phyloP scores from a whole-genome alignment of 2,797 vertebrate species.

The Rhinoraja longicauda region DNA sequence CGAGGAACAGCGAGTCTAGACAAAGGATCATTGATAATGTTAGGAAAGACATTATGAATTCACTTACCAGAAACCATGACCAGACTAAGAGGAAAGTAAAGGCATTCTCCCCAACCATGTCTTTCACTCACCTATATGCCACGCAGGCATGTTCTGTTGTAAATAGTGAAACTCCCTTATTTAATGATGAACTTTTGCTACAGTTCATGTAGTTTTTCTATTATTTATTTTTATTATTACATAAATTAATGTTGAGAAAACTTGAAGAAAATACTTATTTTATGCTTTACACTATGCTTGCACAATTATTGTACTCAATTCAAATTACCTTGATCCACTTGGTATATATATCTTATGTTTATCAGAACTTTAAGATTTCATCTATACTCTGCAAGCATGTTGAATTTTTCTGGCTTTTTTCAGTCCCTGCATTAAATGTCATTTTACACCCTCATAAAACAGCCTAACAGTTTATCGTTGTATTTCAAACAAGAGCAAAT shows the following conservation, averaged over 20 bases:
- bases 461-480: neutral
- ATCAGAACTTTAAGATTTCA: neutral
- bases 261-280: neutral
- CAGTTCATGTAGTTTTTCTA: neutral
- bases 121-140: neutral
- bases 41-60: neutral
- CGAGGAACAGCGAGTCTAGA: neutral
- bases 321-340: too few species aligned
- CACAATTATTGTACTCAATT: neutral
- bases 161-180: neutral
- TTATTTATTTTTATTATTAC: neutral
- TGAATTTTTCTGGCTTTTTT: neutral
- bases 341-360: neutral
- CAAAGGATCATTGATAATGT: neutral
- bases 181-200: neutral
- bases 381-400: neutral
- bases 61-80: neutral
- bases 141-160: neutral
- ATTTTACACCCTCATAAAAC: neutral
- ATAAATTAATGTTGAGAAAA: neutral
- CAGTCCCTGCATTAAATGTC: neutral
- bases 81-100: neutral
- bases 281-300: neutral
- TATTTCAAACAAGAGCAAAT: neutral
- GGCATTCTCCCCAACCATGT: neutral